Evolutionary conservation across 2,888 invertebrate species (phyloP).

Genomic region (Patella caerulea): DNA sequence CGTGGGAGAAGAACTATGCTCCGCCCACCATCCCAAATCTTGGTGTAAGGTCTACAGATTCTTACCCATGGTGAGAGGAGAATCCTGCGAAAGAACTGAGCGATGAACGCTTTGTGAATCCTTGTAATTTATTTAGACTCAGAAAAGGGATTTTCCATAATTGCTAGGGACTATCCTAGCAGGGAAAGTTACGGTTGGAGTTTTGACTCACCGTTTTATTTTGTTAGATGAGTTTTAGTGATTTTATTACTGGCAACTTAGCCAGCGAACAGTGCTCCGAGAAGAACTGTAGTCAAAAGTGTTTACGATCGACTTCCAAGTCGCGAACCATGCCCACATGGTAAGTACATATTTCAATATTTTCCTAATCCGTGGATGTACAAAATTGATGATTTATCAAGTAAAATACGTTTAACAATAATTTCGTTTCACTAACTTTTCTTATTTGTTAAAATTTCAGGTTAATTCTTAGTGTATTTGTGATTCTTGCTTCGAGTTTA

Average conservation of each 20-base stretch:
- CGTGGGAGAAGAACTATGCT: background rate
- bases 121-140: background rate
- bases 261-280: slow-evolving; percentile 1
- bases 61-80: slow-evolving; percentile 9
- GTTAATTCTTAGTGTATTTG: slow-evolving; percentile 23
- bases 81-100: slow-evolving; percentile 12
- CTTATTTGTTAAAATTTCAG: slow-evolving; percentile 22
- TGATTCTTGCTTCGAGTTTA: slow-evolving; percentile 28
- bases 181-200: slow-evolving; percentile 4
- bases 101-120: slow-evolving; percentile 12
- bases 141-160: background rate
- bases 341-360: background rate
- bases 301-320: slow-evolving; percentile 6
- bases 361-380: background rate
- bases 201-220: slow-evolving; percentile 2
- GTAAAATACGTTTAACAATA: background rate
- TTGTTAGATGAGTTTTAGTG: slow-evolving; percentile 1
- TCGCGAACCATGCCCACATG: slow-evolving; percentile 8
- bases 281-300: slow-evolving; percentile 11
- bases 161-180: slow-evolving; percentile 6
- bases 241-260: slow-evolving; percentile 2
- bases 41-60: slow-evolving; percentile 5
- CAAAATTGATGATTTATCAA: background rate
- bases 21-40: background rate
- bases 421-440: background rate